These are phyloP conservation scores for Drosophila novamexicana DNA, from an alignment of 1,140 invertebrate species.

Conservation along the genomic window DNA sequence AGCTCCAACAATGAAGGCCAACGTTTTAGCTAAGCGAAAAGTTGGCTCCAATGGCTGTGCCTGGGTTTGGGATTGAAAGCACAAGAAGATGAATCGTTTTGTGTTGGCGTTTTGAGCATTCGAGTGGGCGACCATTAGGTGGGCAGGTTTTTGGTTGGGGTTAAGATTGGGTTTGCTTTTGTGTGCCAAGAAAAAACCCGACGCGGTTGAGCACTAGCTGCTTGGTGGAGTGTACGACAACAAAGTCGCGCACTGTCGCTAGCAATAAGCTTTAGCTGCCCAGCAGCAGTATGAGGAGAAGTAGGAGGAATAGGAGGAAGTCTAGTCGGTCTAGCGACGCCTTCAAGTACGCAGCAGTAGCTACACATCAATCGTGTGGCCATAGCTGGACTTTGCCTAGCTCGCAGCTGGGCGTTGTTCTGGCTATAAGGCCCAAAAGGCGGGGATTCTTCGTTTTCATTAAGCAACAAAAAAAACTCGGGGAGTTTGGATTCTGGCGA, in stretches of 20 bases:
- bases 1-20: constrained; percentile 64
- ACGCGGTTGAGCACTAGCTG: neutral
- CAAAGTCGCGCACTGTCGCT: constrained; percentile 30
- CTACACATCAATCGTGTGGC: constrained; percentile 72
- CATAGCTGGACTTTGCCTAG: constrained; percentile 50
- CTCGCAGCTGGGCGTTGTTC: constrained; percentile 31
- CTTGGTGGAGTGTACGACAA: neutral
- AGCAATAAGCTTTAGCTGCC: constrained; percentile 35
- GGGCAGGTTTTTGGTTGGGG: neutral
- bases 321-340: constrained; percentile 9
- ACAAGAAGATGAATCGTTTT: constrained; percentile 79
- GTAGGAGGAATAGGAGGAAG: neutral
- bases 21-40: constrained; percentile 69
- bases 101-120: constrained; percentile 78
- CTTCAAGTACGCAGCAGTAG: constrained; percentile 47
- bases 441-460: constrained; percentile 65
- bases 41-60: constrained; percentile 44
- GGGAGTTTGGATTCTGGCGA: constrained; percentile 26
- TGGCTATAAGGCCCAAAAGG: constrained; percentile 24
- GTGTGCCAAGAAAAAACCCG: constrained; percentile 44
- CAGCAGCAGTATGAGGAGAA: neutral
- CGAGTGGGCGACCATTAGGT: constrained; percentile 60
- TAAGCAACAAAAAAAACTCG: constrained; percentile 38
- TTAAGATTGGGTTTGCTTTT: constrained; percentile 26
- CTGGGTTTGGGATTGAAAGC: constrained; percentile 56